These are phyloP conservation scores for Rhagophthalmus giganteus DNA, from an alignment of 2,888 invertebrate genomes.

Conservation along the genomic window DNA sequence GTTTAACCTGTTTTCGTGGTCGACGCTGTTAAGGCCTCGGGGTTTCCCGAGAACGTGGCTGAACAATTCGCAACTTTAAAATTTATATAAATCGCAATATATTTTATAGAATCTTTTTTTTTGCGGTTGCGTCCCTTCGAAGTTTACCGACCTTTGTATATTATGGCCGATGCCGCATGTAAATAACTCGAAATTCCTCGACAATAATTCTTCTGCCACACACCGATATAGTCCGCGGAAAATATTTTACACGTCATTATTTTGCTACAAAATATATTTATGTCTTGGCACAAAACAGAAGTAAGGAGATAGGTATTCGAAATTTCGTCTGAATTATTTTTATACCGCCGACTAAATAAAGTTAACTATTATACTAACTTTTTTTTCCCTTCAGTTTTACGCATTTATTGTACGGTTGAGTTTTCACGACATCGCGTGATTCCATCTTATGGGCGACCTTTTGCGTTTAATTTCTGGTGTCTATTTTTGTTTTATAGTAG, in stretches of 20 bases:
- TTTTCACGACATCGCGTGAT: too few relatives aligned
- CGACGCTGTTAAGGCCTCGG: not conserved
- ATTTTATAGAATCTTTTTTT: not conserved
- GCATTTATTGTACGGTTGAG: too few relatives aligned
- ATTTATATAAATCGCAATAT: constrained; percentile 2
- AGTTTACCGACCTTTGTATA: constrained; percentile 15
- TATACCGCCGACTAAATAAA: constrained; percentile 9
- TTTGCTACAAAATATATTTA: constrained; percentile 21
- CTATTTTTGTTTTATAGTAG: too few relatives aligned
- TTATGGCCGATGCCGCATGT: constrained; percentile 12
- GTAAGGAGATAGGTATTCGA: constrained; percentile 20
- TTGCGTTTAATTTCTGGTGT: too few relatives aligned
- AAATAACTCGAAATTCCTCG: constrained; percentile 19
- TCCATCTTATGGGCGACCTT: too few relatives aligned
- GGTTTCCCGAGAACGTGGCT: not conserved
- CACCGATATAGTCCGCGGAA: constrained; percentile 6
- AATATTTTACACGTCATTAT: constrained; percentile 16
- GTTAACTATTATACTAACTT: constrained; percentile 2
- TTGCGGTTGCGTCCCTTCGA: constrained; percentile 1
- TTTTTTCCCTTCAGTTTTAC: too few relatives aligned
- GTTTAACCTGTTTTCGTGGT: constrained; percentile 1
- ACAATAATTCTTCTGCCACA: constrained; percentile 7
- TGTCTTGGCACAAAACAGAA: constrained; percentile 16
- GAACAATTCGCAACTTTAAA: constrained; percentile 1
- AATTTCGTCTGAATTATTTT: constrained; percentile 20